These are phyloP conservation scores for Cepphus grylle DNA, from an alignment of 2,113 vertebrate genomes.

Conservation along the genomic window DNA sequence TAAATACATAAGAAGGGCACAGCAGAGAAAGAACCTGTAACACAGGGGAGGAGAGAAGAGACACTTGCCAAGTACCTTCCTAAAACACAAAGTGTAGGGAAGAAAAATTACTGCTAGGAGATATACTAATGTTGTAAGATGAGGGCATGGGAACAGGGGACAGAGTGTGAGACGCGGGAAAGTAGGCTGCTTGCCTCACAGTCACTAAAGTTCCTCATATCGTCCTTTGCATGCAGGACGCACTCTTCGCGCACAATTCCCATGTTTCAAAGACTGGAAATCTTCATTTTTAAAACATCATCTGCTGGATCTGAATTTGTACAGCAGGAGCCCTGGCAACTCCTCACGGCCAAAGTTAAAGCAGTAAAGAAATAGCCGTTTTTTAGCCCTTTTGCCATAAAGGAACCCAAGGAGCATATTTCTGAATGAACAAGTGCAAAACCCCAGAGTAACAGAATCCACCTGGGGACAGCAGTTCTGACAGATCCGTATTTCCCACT, in stretches of 20 bases:
- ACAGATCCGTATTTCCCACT: neutral
- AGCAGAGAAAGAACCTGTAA: neutral
- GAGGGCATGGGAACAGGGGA: neutral
- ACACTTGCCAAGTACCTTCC: neutral
- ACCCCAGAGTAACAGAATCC: neutral
- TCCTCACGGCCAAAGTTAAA: neutral
- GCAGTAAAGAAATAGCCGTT: neutral
- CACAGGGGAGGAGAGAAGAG: neutral
- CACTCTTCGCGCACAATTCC: neutral
- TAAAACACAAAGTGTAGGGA: neutral
- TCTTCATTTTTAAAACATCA: neutral
- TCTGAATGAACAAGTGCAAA: neutral
- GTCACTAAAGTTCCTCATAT: neutral
- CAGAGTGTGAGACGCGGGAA: neutral
- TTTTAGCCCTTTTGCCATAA: neutral
- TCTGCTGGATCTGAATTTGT: neutral
- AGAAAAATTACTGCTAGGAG: neutral
- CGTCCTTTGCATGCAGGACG: fast-evolving
- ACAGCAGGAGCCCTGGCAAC: neutral
- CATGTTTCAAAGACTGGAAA: neutral
- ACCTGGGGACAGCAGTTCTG: neutral
- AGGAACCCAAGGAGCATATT: neutral
- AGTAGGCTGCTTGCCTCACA: neutral
- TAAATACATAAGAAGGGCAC: neutral
- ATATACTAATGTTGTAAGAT: neutral